These are phyloP conservation scores for Tenthredo notha DNA, from an alignment of 2,888 invertebrate species.

Conservation along the genomic window DNA sequence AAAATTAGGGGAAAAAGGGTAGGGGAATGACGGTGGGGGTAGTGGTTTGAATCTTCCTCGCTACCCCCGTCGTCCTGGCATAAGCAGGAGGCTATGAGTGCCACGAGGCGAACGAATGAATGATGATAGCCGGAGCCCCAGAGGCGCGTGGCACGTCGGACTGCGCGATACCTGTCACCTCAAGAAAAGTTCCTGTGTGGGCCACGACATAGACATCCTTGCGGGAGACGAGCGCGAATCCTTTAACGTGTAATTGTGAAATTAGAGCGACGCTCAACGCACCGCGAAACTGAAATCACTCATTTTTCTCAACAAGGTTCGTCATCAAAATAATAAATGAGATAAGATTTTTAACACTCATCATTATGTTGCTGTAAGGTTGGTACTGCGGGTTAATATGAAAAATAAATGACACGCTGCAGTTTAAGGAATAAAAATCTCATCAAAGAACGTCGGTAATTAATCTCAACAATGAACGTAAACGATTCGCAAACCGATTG, in stretches of 20 bases:
- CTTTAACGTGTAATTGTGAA: not conserved
- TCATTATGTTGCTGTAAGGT: not conserved
- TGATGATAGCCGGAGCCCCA: conserved; percentile 66
- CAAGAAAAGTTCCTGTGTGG: not conserved
- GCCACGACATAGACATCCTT: not conserved
- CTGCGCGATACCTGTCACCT: conserved; percentile 45
- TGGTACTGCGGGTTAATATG: not conserved
- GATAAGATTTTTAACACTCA: not conserved
- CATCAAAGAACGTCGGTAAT: not conserved
- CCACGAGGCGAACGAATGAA: conserved; percentile 71
- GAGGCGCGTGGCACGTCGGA: conserved; percentile 66
- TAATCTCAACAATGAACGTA: not conserved
- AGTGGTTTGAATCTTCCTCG: conserved; percentile 40
- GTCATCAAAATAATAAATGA: not conserved
- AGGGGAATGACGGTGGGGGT: conserved; percentile 24
- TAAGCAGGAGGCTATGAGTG: conserved; percentile 41
- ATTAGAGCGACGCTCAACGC: not conserved
- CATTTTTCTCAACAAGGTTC: not conserved
- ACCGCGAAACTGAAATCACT: not conserved
- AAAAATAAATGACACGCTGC: not conserved
- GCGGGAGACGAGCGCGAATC: not conserved
- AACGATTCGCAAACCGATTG: not conserved
- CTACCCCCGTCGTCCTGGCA: not conserved
- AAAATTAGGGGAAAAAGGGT: conserved; percentile 56
- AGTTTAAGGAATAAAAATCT: not conserved